Evolutionary conservation across 2,888 invertebrate species (phyloP).

Genomic region (Hirtodrosophila trivittata): DNA sequence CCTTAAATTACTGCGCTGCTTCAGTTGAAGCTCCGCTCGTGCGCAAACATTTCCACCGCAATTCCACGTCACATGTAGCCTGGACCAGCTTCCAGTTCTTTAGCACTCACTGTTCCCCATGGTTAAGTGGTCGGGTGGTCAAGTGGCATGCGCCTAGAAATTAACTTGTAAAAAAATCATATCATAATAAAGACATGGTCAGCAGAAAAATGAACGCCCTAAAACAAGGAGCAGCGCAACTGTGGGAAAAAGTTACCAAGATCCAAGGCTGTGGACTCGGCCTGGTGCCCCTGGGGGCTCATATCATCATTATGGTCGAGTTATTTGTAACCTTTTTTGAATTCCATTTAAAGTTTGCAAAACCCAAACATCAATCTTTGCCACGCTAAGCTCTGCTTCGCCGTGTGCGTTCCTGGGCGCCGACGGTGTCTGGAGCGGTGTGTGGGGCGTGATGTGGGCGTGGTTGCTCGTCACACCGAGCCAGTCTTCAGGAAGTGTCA

Average conservation of each 20-base stretch:
- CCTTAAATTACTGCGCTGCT: slow-evolving; percentile 67
- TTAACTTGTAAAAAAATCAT: slow-evolving; percentile 52
- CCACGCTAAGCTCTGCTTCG: slow-evolving; percentile 7
- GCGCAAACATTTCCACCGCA: slow-evolving; percentile 74
- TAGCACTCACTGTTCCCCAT: neutral
- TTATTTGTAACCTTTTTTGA: slow-evolving; percentile 59
- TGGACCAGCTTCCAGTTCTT: slow-evolving; percentile 13
- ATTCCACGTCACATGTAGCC: slow-evolving; percentile 41
- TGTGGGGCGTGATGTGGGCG: slow-evolving; percentile 2
- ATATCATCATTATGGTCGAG: slow-evolving; percentile 49
- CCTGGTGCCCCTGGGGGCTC: slow-evolving; percentile 16
- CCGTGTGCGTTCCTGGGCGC: neutral
- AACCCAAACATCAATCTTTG: slow-evolving; percentile 72
- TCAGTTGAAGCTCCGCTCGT: slow-evolving; percentile 62
- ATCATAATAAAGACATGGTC: slow-evolving; percentile 76
- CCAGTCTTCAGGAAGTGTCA: slow-evolving; percentile 66
- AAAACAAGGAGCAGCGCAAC: slow-evolving; percentile 5
- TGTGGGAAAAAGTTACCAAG: neutral
- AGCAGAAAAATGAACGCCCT: slow-evolving; percentile 58
- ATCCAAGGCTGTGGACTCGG: neutral
- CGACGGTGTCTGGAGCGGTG: neutral
- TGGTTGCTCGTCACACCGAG: slow-evolving; percentile 5
- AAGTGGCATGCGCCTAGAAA: slow-evolving; percentile 67
- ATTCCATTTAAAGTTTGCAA: slow-evolving; percentile 70
- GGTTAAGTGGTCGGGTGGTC: slow-evolving; percentile 35